phyloP scores from a whole-genome alignment of 2,113 vertebrate species.

The Eleginops maclovinus region DNA sequence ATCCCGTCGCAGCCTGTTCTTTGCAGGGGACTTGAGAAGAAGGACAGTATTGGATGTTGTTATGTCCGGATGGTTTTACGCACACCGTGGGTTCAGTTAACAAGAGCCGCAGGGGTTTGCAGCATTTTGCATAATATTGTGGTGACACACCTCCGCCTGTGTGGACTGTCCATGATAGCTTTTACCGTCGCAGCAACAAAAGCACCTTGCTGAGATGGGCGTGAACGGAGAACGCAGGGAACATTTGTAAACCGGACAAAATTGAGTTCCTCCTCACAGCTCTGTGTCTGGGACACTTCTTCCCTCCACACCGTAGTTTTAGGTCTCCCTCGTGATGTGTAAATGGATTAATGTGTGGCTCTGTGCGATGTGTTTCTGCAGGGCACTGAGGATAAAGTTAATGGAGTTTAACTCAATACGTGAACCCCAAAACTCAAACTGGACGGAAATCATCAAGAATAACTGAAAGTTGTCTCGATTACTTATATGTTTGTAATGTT shows the following conservation, averaged over 20 bases:
- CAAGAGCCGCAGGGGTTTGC: background rate
- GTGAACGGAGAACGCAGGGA: slow-evolving; percentile 34
- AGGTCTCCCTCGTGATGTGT: slow-evolving; percentile 43
- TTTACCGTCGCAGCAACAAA: slow-evolving; percentile 23
- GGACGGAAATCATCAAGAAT: slow-evolving; percentile 34
- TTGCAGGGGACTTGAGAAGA: slow-evolving; percentile 34
- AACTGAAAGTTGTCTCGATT: slow-evolving; percentile 32
- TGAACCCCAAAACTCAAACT: slow-evolving; percentile 36
- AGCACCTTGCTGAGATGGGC: slow-evolving; percentile 68
- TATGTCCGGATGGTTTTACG: slow-evolving; percentile 29
- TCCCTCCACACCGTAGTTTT: slow-evolving; percentile 2
- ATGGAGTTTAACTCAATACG: slow-evolving; percentile 49
- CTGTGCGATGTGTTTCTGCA: slow-evolving; percentile 20
- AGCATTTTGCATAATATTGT: slow-evolving; percentile 42
- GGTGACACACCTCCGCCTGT: background rate
- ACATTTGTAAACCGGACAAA: slow-evolving; percentile 26
- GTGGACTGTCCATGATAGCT: slow-evolving; percentile 58
- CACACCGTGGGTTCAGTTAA: slow-evolving; percentile 32
- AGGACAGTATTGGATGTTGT: slow-evolving; percentile 6
- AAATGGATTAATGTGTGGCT: slow-evolving; percentile 48
- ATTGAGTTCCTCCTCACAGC: slow-evolving; percentile 24
- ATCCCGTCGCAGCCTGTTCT: slow-evolving; percentile 48
- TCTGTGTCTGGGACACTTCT: slow-evolving; percentile 20
- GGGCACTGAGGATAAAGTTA: slow-evolving; percentile 52
- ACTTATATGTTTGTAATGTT: background rate